A percentile compares a stretch with the other conserved stretches of the same genome.
Evolutionary conservation across 2,888 invertebrate genomes (phyloP).

Genomic region (Emmelina monodactyla): DNA sequence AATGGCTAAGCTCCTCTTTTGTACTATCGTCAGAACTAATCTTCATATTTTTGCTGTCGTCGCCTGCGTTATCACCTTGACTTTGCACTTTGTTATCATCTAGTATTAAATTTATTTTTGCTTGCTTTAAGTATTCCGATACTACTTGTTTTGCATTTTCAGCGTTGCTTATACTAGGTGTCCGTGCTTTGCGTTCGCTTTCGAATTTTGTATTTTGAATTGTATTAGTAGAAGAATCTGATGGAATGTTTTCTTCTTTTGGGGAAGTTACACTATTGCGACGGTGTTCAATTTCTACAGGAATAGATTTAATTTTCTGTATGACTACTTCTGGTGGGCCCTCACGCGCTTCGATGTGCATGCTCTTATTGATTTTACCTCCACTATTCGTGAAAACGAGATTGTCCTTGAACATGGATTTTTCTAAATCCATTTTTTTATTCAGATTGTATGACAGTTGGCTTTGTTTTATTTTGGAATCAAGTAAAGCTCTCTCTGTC

Average conservation of each 20-base stretch:
- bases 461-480: conserved; percentile 75
- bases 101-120: conserved; percentile 53
- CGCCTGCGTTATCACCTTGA: conserved; percentile 33
- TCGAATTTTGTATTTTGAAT: neutral
- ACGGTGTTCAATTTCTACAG: conserved; percentile 22
- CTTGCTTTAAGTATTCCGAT: conserved; percentile 71
- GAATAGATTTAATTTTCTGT: conserved; percentile 13
- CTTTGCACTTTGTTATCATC: conserved; percentile 37
- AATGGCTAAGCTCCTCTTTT: conserved; percentile 28
- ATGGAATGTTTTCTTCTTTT: conserved; percentile 26
- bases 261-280: conserved; percentile 17
- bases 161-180: conserved; percentile 34
- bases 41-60: conserved; percentile 30
- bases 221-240: conserved; percentile 17
- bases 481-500: conserved; percentile 74
- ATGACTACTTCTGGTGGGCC: neutral
- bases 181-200: conserved; percentile 21
- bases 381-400: conserved; percentile 22
- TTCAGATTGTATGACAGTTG: conserved; percentile 51
- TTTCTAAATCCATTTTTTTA: conserved; percentile 44
- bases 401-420: conserved; percentile 29
- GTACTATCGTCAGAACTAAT: conserved; percentile 32
- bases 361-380: conserved; percentile 16
- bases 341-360: neutral
- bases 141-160: conserved; percentile 71